phyloP scores from a whole-genome alignment of 2,797 vertebrate species.

The Philypnodon macrostomus region DNA sequence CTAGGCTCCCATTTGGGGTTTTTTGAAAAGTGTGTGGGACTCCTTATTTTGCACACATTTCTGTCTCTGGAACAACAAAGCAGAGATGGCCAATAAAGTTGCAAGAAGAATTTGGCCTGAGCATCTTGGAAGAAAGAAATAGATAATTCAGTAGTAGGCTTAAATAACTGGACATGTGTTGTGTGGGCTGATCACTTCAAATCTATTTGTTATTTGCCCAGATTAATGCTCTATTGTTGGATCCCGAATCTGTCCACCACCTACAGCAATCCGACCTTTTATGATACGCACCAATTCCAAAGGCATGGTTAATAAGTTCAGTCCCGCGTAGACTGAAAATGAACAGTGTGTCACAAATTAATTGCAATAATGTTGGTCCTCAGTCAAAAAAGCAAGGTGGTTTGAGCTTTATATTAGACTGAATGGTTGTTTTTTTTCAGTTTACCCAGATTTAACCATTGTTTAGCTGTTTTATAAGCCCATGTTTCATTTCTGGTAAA shows the following conservation, averaged over 20 bases:
- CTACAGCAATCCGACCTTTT: neutral
- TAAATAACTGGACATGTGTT: slow-evolving; percentile 50
- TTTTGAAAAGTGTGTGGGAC: slow-evolving; percentile 4
- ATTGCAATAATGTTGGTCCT: too few relatives aligned
- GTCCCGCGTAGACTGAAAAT: slow-evolving; percentile 5
- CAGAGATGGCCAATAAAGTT: slow-evolving; percentile 3
- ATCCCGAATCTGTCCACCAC: neutral
- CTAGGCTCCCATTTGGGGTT: slow-evolving; percentile 5
- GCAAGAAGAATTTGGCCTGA: neutral
- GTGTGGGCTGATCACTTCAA: slow-evolving; percentile 38
- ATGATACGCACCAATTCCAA: neutral
- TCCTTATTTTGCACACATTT: slow-evolving; percentile 5
- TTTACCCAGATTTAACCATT: too few relatives aligned
- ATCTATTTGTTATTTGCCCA: slow-evolving; percentile 33
- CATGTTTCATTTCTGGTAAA: too few relatives aligned
- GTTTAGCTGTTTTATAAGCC: too few relatives aligned
- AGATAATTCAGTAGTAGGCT: slow-evolving; percentile 30
- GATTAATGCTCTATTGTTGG: slow-evolving; percentile 27
- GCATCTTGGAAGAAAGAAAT: slow-evolving; percentile 13
- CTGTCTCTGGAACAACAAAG: neutral
- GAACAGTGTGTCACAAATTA: slow-evolving; percentile 9
- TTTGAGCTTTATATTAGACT: too few relatives aligned
- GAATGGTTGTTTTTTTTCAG: too few relatives aligned
- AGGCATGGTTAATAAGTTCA: neutral
- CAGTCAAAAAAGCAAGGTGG: too few relatives aligned